Base-by-base conservation (phyloP, 2,888 invertebrate genomes). In the Microctonus hyperodae region DNA sequence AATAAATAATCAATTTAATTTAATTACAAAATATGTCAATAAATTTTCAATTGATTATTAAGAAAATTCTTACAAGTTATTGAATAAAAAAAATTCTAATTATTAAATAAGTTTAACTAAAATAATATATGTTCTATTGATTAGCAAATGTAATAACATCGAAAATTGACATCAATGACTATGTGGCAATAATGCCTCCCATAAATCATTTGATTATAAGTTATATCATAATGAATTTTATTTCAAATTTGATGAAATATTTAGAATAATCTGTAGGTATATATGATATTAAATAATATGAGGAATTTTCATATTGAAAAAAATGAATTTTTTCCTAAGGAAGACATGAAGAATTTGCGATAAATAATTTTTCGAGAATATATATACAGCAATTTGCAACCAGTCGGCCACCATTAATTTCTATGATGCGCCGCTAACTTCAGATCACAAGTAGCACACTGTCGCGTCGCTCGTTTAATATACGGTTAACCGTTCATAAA, bases 401-500 rank as follows among this genome's bases (percentile, higher is more conserved):
- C n/a, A n/a, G n/a, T n/a, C n/a, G 61, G 51, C 51, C 51, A 62
- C 22, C 31, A 53, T 55, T 31, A 25, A 51, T 40, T 28, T 48
- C 40, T 6, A 67, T 62, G 73, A 73, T 75, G 73, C 73, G 69
- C 69, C 68, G 73, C 70, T 68, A 75, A 73, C 73, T 77, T 77
- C 77, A 72, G 23, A 57, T 64, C 56, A 60, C 37, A 63, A 70
- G 66, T 71, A 67, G 68, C n/a, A 13, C 65, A 65, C 65, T 67
- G 68, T 74, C 77, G 78, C 78, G 78, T 78, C 76, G 35, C 10
- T 10, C 35, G 75, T 77, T 75, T 76, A 75, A 76, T 73, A n/a
- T n/a, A 76, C 75, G 74, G 75, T 74, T 75, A 72, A 75, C 74
- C 75, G 75, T 76, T 74, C 70, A 71, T 64, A 70, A 62, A 68